Conservation (phyloP, 2,888 invertebrate species). For the Griposia aprilina region DNA sequence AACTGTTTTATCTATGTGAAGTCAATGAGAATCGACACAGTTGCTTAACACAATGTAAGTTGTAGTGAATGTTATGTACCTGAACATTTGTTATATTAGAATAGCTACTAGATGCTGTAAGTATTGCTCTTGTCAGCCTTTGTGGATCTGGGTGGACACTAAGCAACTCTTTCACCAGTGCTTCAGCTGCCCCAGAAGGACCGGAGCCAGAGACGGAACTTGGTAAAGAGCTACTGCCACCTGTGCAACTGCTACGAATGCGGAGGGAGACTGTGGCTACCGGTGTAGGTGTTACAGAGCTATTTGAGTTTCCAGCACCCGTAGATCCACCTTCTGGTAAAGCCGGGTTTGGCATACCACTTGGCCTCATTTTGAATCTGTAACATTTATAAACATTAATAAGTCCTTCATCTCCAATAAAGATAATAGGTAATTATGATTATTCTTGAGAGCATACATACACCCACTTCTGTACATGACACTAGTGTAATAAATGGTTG, state of each 20-base stretch:
- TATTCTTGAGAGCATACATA: not conserved
- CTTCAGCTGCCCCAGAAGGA: conserved; percentile 83
- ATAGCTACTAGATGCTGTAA: conserved; percentile 89
- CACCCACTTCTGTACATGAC: not conserved
- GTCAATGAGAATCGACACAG: not conserved
- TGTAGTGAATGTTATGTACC: conserved; percentile 71
- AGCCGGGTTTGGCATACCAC: conserved; percentile 87
- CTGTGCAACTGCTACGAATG: conserved; percentile 83
- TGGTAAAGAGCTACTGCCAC: conserved; percentile 82
- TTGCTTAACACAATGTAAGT: not conserved
- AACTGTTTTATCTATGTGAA: not conserved
- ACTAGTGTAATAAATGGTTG: not conserved
- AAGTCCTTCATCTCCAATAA: not conserved
- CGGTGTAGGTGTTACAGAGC: conserved; percentile 74
- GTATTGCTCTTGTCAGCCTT: conserved; percentile 87
- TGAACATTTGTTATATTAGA: conserved; percentile 85
- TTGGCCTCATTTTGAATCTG: conserved; percentile 90
- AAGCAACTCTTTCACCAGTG: conserved; percentile 85
- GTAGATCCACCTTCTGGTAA: conserved; percentile 88
- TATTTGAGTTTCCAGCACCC: conserved; percentile 80
- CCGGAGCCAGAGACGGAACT: conserved; percentile 80
- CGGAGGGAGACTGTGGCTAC: conserved; percentile 78
- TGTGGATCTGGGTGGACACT: conserved; percentile 89
- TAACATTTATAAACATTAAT: conserved; percentile 43
- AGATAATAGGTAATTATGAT: not conserved